Conservation (phyloP, 2,113 vertebrate species). For the Lota lota region DNA sequence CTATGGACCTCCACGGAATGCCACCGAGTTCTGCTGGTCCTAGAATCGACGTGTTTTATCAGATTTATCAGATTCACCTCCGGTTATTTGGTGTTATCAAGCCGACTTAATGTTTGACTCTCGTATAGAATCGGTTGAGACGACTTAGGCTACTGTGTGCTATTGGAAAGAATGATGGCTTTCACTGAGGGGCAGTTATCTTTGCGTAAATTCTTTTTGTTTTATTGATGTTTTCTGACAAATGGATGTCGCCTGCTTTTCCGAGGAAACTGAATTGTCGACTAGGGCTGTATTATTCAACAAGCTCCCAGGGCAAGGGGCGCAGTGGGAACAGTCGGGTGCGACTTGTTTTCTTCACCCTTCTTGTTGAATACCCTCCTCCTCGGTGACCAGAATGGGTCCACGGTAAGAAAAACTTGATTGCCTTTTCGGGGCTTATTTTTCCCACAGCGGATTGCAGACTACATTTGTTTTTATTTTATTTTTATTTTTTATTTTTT, state of each 20-base stretch:
- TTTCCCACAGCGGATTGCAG: constrained; percentile 6
- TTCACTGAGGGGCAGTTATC: constrained; percentile 26
- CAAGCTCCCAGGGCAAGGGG: constrained; percentile 65
- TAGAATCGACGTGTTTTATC: constrained; percentile 10
- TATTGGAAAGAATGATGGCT: constrained; percentile 33
- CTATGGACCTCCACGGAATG: constrained; percentile 64
- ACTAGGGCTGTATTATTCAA: constrained; percentile 51
- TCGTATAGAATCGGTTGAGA: constrained; percentile 1
- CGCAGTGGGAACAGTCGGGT: constrained; percentile 42
- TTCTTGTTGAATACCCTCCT: constrained; percentile 63
- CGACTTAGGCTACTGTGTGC: constrained; percentile 6
- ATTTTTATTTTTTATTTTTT: too few species aligned
- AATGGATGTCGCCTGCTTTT: constrained; percentile 39
- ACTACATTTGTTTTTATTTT: neutral
- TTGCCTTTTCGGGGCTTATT: neutral
- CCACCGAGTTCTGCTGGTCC: constrained; percentile 66
- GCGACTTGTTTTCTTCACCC: constrained; percentile 41
- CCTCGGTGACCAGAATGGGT: constrained; percentile 52
- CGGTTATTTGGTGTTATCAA: too few species aligned
- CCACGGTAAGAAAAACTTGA: constrained; percentile 47
- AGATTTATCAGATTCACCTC: too few species aligned
- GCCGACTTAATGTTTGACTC: too few species aligned
- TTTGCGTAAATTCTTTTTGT: neutral
- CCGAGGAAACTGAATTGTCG: constrained; percentile 24
- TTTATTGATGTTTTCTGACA: constrained; percentile 27